A percentile compares a stretch with the other conserved stretches of the same genome.
Conservation (phyloP, 2,888 invertebrate genomes). For the Trachelus iudaicus region DNA sequence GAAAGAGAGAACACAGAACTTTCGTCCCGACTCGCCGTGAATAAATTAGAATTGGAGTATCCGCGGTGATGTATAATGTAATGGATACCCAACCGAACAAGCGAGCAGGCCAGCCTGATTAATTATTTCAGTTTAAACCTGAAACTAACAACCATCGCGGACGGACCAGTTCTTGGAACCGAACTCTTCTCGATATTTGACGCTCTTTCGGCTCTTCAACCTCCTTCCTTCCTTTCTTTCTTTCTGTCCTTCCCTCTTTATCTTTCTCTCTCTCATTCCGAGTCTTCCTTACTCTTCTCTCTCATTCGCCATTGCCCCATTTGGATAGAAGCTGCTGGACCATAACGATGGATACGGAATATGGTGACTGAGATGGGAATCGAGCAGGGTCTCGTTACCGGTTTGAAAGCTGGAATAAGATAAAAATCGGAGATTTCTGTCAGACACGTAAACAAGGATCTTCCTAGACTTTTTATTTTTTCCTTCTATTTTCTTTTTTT, state of each 20-base stretch:
- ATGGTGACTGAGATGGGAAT: conserved; percentile 46
- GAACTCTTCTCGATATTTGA: conserved; percentile 49
- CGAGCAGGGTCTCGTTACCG: conserved; percentile 37
- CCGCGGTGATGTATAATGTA: conserved; percentile 62
- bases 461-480: conserved; percentile 12
- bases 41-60: conserved; percentile 64
- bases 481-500: conserved; percentile 8
- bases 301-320: conserved; percentile 5
- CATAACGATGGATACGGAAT: conserved; percentile 26
- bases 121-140: conserved; percentile 61
- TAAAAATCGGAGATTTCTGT: conserved; percentile 54
- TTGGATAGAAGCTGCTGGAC: not conserved
- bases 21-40: conserved; percentile 43
- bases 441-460: conserved; percentile 44
- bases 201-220: conserved; percentile 28
- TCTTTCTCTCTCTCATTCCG: conserved; percentile 6
- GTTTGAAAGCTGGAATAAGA: conserved; percentile 36
- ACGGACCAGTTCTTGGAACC: conserved; percentile 51
- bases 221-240: conserved; percentile 4
- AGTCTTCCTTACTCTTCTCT: conserved; percentile 7
- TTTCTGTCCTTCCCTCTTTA: not conserved
- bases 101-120: conserved; percentile 48
- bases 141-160: conserved; percentile 54
- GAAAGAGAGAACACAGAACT: conserved; percentile 25
- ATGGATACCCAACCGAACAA: conserved; percentile 50